These are phyloP conservation scores for Bugula neritina DNA, from an alignment of 2,888 invertebrate species.

Conservation along the genomic window DNA sequence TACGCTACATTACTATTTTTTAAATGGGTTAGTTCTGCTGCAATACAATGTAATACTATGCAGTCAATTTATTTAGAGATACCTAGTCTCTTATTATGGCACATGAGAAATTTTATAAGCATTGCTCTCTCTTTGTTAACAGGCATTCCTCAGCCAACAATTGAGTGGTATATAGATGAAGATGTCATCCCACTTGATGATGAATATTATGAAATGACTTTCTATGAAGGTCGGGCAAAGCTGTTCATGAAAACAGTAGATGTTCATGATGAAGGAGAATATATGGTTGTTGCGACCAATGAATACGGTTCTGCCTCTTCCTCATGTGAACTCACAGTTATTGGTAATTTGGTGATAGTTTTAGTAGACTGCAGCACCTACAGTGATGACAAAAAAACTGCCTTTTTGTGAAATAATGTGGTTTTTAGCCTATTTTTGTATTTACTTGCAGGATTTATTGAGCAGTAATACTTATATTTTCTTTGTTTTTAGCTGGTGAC, in stretches of 20 bases:
- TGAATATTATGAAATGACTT: slow-evolving; percentile 8
- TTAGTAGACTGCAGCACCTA: neutral
- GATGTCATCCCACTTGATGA: slow-evolving; percentile 16
- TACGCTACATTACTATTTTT: no score
- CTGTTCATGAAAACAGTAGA: slow-evolving; percentile 13
- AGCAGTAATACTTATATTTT: no score
- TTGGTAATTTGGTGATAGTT: neutral
- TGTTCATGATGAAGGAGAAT: slow-evolving; percentile 73
- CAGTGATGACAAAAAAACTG: no score
- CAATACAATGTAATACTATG: no score
- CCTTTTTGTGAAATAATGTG: no score
- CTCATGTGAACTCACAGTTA: slow-evolving; percentile 3
- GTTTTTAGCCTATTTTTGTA: no score
- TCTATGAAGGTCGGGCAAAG: neutral
- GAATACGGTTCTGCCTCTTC: slow-evolving; percentile 39
- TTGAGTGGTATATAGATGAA: slow-evolving; percentile 20
- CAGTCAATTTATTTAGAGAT: no score
- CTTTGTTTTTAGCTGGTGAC: slow-evolving; percentile 18
- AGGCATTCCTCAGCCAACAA: neutral
- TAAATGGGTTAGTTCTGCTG: no score
- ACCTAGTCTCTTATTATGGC: no score
- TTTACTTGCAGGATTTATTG: no score
- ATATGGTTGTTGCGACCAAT: slow-evolving; percentile 69
- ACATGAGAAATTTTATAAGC: no score
- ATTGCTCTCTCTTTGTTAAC: no score